Evolutionary conservation across 35 echinoderm and acorn worm species (phyloP).

Genomic region (Ophiothrix spiculata): DNA sequence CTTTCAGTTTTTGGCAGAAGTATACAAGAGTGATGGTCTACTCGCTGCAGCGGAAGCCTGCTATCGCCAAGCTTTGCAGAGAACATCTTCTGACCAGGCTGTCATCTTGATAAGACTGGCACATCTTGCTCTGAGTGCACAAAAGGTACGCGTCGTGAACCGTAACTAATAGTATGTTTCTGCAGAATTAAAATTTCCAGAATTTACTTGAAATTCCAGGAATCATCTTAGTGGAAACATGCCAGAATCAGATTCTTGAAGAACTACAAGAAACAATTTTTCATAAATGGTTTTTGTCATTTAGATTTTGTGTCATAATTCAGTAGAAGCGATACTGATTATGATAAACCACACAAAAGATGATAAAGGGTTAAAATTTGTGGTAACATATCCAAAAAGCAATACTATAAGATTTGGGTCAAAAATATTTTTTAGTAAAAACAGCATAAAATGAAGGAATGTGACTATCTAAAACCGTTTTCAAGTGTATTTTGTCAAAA

Average conservation of each 20-base stretch:
- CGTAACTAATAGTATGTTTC: not conserved
- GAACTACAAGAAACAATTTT: not conserved
- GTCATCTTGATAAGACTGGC: slow-evolving; percentile 31
- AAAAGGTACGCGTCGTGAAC: not conserved
- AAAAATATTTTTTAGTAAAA: too few relatives aligned
- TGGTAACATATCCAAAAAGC: too few relatives aligned
- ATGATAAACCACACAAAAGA: not conserved
- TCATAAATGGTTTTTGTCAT: not conserved
- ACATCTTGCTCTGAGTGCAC: slow-evolving; percentile 25
- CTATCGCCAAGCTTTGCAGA: slow-evolving; percentile 9
- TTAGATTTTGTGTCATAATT: not conserved
- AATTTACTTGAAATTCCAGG: too few relatives aligned
- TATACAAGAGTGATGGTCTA: slow-evolving; percentile 28
- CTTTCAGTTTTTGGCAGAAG: slow-evolving; percentile 33
- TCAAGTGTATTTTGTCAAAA: too few relatives aligned
- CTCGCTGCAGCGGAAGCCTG: slow-evolving; percentile 20
- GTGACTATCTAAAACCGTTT: too few relatives aligned
- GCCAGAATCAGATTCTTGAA: not conserved
- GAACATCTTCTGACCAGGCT: not conserved
- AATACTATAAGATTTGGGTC: too few relatives aligned
- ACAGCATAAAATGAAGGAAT: too few relatives aligned
- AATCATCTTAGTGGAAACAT: not conserved
- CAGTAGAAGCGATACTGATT: not conserved
- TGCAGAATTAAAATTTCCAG: not conserved
- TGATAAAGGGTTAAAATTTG: too few relatives aligned